Evolutionary conservation across 1,140 invertebrate species (phyloP), one percentile per base, ranked within the genome.

Genomic region (Drosophila sucinea): DNA sequence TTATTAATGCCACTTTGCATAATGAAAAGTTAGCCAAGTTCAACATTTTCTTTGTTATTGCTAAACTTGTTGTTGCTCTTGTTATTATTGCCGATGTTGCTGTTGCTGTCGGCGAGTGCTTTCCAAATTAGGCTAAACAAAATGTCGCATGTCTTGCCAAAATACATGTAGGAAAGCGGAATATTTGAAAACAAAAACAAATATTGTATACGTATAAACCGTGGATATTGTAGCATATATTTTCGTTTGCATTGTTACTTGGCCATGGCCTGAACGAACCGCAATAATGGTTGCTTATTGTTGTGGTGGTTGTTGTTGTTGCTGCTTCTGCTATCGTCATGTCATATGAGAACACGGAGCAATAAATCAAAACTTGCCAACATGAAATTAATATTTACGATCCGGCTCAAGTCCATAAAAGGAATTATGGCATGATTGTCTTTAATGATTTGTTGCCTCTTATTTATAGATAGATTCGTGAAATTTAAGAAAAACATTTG

Each of bases 331-430:
- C 55, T 67, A 65, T 61, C 76, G 76, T 56, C 81, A 70, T 84
- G 80, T 83, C 79, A 87, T 54, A 62, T 66, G 73, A 73, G 69
- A 87, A 66, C 35, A 74, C 67, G 73, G 75, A 51, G 72, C 79
- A 87, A 86, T 86, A 87, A 86, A 86, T 86, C 82, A 86, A 70
- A 87, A 70, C 62, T 65, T 81, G 32, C 44, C 44, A 62, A 69
- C 79, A 79, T 70, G 60, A 75, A 81, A 85, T 71, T 33, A 74
- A 60, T 69, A 75, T 55, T 76, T 76, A 76, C 70, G 73, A 73
- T 71, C 56, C 41, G 17, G 44, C 38, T 33, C 3, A 38, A 11
- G 35, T 38, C 35, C 11, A 38, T 54, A 54, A 54, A 54, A 8
- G 51, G 1, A 7, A 25, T 27, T 25, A 23, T 55, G 27, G 51